A percentile compares a stretch with the other conserved stretches of the same genome.
Evolutionary conservation across 2,888 invertebrate genomes (phyloP).

Genomic region (Lucinisca nassula): DNA sequence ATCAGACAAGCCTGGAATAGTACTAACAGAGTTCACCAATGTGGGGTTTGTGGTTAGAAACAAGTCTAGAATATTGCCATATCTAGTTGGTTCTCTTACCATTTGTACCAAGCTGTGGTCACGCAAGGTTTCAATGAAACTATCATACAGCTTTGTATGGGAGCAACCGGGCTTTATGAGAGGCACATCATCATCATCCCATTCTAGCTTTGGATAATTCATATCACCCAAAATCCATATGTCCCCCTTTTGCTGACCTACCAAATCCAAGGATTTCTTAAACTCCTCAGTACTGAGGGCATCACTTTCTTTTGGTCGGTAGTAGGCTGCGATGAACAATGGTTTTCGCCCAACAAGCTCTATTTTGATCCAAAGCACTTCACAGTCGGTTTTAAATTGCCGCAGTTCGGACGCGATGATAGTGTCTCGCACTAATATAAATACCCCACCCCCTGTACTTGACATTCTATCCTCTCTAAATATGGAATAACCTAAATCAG

Average conservation of each 20-base stretch:
- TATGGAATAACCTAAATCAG: neutral
- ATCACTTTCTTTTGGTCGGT: constrained; percentile 25
- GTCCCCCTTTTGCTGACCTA: neutral
- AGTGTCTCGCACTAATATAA: neutral
- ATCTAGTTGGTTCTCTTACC: neutral
- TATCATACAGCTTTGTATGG: neutral
- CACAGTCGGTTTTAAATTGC: constrained; percentile 15
- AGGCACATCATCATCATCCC: constrained; percentile 5
- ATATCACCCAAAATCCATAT: constrained; percentile 3
- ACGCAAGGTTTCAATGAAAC: neutral
- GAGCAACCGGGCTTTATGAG: neutral
- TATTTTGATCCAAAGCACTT: constrained; percentile 27
- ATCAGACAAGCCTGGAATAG: constrained; percentile 7
- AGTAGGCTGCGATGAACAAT: constrained; percentile 16
- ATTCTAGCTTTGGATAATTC: constrained; percentile 22
- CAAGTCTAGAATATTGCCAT: neutral
- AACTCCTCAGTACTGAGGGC: neutral
- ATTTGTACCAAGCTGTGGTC: neutral
- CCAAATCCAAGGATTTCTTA: neutral
- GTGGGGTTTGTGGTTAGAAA: constrained; percentile 1
- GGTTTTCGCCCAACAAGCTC: constrained; percentile 17
- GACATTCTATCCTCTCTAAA: neutral
- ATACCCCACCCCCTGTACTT: neutral
- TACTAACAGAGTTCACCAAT: neutral
- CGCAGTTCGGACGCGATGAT: no score